Base-by-base conservation (phyloP, 2,797 vertebrate species). In the Florisuga fusca region DNA sequence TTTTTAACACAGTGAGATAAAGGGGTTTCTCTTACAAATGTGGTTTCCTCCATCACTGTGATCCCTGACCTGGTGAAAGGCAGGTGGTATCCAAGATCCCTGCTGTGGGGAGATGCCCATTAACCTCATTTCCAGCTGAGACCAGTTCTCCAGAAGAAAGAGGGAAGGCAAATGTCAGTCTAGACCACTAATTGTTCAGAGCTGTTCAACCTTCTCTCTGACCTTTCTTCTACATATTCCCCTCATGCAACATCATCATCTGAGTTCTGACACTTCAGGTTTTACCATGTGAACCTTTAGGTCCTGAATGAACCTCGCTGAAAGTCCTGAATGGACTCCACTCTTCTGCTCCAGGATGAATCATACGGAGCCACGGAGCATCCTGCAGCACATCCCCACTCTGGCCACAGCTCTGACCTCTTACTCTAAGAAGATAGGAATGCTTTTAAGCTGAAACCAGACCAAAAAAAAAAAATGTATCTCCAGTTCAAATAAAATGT, bases 71-170 rank as follows among this genome's bases (percentile, higher is more conserved):
- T 31, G 51, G 68, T 45, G 50, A 63, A 53, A 85, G 55, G 5
- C 64, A 59, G 13, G 26, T 13, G 69, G 25, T 2, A 36, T 16
- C 82, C 61, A 46, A 48, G 29, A 55, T 64, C 62, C 76, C 57
- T 58, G 83, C 76, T 58, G 57, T 58, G 76, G 17, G 21, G n/a
- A 69, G 34, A 75, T 80, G 58, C 29, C 36, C 76, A 81, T 75
- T 81, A 76, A 58, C 63, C 45, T 58, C 25, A 34, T 69, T 64
- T 81, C 51, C 76, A 91, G 71, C 45, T 75, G 71, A 76, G 51
- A 71, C 45, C 50, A 64, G 58, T 64, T 64, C 71, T 76, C 45
- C 76, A 41, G 29, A 58, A 81, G n/a, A 50, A 68, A 63, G 45
- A 71, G 25, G 29, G 36, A 27, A 81, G 21, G 45, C 36, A 46